Percentiles rank a stretch among this genome's conserved stretches.
Evolutionary conservation across 2,888 invertebrate species (phyloP).

Genomic region (Pocota personata): DNA sequence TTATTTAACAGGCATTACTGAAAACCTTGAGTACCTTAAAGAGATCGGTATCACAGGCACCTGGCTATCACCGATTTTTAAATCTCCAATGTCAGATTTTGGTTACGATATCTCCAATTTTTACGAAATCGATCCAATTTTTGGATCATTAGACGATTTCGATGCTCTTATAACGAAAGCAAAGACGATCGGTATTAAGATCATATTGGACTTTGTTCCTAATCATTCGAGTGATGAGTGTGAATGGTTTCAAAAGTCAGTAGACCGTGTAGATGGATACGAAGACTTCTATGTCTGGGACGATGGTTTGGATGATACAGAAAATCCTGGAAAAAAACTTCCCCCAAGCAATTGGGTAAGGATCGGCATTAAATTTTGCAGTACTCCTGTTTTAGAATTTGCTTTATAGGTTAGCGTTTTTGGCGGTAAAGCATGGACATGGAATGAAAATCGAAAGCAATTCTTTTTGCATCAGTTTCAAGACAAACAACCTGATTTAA

Average conservation of each 20-base stretch:
- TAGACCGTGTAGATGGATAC: conserved; percentile 85
- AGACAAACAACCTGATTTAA: conserved; percentile 90
- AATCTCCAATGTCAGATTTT: conserved; percentile 89
- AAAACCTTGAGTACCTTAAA: conserved; percentile 86
- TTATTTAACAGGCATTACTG: conserved; percentile 84
- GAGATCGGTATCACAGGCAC: conserved; percentile 87
- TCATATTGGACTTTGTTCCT: conserved; percentile 87
- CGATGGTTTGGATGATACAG: conserved; percentile 83
- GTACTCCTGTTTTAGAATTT: background rate
- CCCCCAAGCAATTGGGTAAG: conserved; percentile 79
- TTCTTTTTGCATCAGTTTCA: conserved; percentile 88
- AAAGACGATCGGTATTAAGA: conserved; percentile 83
- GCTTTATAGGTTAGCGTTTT: conserved; percentile 82
- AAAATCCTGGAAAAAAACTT: conserved; percentile 67
- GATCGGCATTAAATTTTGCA: background rate
- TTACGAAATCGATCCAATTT: conserved; percentile 86
- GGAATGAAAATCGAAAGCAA: conserved; percentile 85
- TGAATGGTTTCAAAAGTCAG: conserved; percentile 92
- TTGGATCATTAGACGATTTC: conserved; percentile 87
- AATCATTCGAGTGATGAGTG: conserved; percentile 92
- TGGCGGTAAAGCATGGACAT: conserved; percentile 88
- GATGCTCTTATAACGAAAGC: conserved; percentile 85
- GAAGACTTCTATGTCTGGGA: conserved; percentile 91
- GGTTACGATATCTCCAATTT: conserved; percentile 91
- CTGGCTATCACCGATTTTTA: conserved; percentile 90